Conservation (phyloP, 2,888 invertebrate genomes). For the Alviniconcha strummeri region DNA sequence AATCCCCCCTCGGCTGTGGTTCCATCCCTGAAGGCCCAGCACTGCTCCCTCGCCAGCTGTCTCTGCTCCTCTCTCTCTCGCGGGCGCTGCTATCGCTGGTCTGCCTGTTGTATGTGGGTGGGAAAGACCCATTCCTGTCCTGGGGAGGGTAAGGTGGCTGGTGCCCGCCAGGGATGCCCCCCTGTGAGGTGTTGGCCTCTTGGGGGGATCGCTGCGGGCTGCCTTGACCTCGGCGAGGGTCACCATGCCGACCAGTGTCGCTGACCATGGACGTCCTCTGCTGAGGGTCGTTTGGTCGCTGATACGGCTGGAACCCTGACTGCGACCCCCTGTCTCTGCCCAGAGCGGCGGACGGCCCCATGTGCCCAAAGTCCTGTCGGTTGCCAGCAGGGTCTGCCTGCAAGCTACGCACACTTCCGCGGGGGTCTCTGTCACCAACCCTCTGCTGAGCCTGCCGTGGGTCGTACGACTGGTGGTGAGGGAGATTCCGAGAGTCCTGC, state of each 20-base stretch:
- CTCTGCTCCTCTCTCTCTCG: background rate
- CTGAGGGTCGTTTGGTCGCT: slow-evolving; percentile 25
- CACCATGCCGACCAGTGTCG: slow-evolving; percentile 14
- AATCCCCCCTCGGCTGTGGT: background rate
- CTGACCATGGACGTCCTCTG: slow-evolving; percentile 32
- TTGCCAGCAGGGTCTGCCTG: slow-evolving; percentile 1
- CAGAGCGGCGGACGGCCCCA: background rate
- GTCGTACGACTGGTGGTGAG: slow-evolving; percentile 24
- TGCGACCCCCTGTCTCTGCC: slow-evolving; percentile 21
- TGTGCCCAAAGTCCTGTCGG: slow-evolving; percentile 1
- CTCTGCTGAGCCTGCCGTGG: background rate
- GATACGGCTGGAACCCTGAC: slow-evolving; percentile 18
- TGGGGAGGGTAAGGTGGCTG: background rate
- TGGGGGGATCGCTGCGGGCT: slow-evolving; percentile 1
- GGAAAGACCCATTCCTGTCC: background rate
- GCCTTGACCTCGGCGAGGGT: background rate
- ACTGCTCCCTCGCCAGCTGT: background rate
- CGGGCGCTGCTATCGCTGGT: background rate
- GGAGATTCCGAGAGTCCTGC: background rate
- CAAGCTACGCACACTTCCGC: slow-evolving; percentile 27
- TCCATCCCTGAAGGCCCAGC: background rate
- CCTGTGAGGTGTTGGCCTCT: slow-evolving; percentile 8
- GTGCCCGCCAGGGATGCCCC: background rate
- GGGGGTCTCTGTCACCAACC: background rate
- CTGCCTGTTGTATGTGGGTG: background rate